Base-by-base conservation (phyloP, 23 tunicate genomes). In the Oikopleura dioica region DNA sequence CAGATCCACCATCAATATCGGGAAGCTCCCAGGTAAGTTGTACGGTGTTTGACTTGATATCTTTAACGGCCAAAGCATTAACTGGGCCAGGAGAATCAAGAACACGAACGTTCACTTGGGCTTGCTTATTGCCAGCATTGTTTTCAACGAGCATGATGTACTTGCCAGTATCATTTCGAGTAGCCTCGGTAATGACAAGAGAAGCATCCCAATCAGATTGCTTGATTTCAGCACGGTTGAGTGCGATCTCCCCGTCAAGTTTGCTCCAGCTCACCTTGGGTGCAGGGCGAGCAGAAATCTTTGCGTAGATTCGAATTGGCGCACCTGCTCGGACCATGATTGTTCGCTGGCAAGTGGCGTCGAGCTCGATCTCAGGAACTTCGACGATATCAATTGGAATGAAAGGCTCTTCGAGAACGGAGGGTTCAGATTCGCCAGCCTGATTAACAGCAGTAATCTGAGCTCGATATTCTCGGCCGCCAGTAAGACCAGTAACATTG, bases 1-100 rank as follows among this genome's bases (percentile, higher is more conserved):
- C 1, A 24, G 81, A 77, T 26, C 81, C 81, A 9, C 81, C 81
- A 75, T 79, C 81, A 24, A 79, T 30, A 35, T 79, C 68, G 12
- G 81, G 81, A 35, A 35, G 37, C 1, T 79, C 81, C 81, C 81
- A 79, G 32, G 35, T 26, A 59, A 79, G 37, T 34, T 68, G 69
- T 12, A 44, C 81, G 16, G 79, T 37, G 35, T 68, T 68, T 36
- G 21, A 38, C 29, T 51, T 79, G 30, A 79, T 55, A 36, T 91
- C 97, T 68, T 82, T 82, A 16, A 91, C 97, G 31, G 77, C 80
- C n/a, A 91, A 75, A 51, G 82, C 82, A 26, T 80, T 76, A 34
- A 83, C 88, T 0, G 92, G 87, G 26, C 92, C 97, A 29, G 97
- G 97, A 24, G 92, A 79, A 76, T 83, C 97, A 68, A 91, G 38